Conservation (phyloP, 2,113 vertebrate genomes). For the Rhodinocichla rosea region DNA sequence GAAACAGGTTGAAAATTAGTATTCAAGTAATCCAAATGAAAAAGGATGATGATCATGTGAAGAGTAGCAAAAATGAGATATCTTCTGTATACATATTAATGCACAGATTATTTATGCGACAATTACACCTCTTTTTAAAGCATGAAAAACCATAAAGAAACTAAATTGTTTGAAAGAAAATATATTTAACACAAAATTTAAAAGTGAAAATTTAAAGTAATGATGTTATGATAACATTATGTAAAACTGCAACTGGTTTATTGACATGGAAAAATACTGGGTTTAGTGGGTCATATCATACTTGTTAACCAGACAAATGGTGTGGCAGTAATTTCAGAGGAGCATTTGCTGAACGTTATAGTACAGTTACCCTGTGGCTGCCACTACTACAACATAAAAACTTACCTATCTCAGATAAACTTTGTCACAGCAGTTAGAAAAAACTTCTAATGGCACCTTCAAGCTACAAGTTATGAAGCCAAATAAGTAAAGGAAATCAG, state of each 20-base stretch:
- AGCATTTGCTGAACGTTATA: background rate
- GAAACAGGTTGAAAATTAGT: background rate
- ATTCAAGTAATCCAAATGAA: background rate
- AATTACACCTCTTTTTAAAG: background rate
- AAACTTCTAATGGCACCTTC: background rate
- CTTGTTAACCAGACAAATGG: background rate
- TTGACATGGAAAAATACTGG: background rate
- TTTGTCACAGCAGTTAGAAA: background rate
- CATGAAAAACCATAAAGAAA: background rate
- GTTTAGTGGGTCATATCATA: background rate
- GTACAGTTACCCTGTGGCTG: background rate
- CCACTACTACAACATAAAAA: background rate
- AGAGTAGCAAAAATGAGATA: background rate
- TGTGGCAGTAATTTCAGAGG: background rate
- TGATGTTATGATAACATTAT: background rate
- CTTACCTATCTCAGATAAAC: background rate
- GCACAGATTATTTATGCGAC: background rate
- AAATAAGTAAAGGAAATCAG: background rate
- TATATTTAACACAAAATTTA: background rate
- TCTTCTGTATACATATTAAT: background rate
- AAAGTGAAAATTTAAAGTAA: background rate
- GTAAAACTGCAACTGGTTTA: background rate
- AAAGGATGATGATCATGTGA: background rate
- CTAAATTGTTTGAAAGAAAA: background rate
- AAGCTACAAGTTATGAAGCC: background rate